Conservation (phyloP, 2,888 invertebrate genomes). For the Latheticus oryzae region DNA sequence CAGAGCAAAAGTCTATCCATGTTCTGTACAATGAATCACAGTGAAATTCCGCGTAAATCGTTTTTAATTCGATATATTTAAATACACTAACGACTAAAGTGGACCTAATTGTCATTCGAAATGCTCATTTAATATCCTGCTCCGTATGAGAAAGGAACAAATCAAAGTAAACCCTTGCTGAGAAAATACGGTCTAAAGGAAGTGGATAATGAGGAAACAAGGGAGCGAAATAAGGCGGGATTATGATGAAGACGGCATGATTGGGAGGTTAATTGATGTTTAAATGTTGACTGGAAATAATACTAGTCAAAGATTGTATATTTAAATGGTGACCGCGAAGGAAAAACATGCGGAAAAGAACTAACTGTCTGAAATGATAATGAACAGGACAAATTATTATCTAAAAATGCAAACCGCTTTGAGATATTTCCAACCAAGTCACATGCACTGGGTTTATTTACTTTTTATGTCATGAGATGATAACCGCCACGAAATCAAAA, state of each 20-base stretch:
- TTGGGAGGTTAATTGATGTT: conserved; percentile 29
- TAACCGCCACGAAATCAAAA: too few species aligned
- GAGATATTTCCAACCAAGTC: conserved; percentile 14
- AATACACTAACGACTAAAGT: conserved; percentile 30
- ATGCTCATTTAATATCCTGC: conserved; percentile 58
- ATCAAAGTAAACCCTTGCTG: conserved; percentile 61
- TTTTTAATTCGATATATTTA: conserved; percentile 29
- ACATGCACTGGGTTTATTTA: too few species aligned
- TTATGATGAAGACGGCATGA: conserved; percentile 49
- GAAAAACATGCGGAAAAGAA: too few species aligned
- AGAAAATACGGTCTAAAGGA: conserved; percentile 62
- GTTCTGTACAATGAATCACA: conserved; percentile 28
- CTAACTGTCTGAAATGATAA: too few species aligned
- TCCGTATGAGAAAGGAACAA: conserved; percentile 60
- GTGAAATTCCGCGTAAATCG: conserved; percentile 20
- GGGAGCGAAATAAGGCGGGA: conserved; percentile 55
- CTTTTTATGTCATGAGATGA: too few species aligned
- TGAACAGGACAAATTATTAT: conserved; percentile 16
- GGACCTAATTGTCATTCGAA: conserved; percentile 41
- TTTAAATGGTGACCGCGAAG: too few species aligned
- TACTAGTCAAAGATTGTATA: too few species aligned
- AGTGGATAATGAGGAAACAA: conserved; percentile 63
- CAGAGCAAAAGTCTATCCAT: too few species aligned
- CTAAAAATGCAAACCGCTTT: conserved; percentile 27
- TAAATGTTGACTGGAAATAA: conserved; percentile 31